Percentiles rank a stretch among this genome's conserved stretches.
Evolutionary conservation across 2,113 vertebrate genomes (phyloP).

Genomic region (Nematolebias whitei): DNA sequence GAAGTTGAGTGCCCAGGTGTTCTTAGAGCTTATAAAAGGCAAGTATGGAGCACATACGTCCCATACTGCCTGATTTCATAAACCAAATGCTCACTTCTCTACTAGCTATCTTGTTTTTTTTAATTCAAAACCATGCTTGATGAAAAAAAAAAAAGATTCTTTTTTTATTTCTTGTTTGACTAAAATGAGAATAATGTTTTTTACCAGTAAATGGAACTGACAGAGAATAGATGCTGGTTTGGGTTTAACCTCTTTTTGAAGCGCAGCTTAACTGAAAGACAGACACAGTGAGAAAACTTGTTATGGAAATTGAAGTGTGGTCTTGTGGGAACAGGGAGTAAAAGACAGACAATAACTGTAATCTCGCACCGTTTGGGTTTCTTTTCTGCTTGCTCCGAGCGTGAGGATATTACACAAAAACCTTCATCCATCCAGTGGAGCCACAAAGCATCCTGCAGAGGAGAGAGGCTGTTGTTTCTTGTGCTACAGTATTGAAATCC

Average conservation of each 20-base stretch:
- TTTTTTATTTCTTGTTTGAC: background rate
- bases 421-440: constrained; percentile 6
- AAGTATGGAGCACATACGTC: constrained; percentile 37
- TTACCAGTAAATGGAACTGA: constrained; percentile 34
- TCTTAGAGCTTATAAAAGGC: constrained; percentile 20
- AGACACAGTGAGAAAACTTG: constrained; percentile 20
- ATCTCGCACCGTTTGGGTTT: constrained; percentile 30
- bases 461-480: background rate
- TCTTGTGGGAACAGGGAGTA: constrained; percentile 9
- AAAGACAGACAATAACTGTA: constrained; percentile 31
- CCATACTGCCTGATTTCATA: constrained; percentile 8
- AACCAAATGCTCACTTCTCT: constrained; percentile 16
- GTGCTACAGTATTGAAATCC: background rate
- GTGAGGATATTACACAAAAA: constrained; percentile 44
- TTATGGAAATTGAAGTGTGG: constrained; percentile 41
- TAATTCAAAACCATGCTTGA: constrained; percentile 8
- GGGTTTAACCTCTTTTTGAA: constrained; percentile 11
- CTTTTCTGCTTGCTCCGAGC: constrained; percentile 22
- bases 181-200: constrained; percentile 17
- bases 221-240: constrained; percentile 24
- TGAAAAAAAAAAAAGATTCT: background rate
- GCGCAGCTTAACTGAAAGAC: constrained; percentile 24
- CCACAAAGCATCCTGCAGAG: constrained; percentile 16
- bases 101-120: background rate
- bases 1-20: constrained; percentile 45